phyloP scores from a whole-genome alignment of 2,113 vertebrate genomes.

The Eretmochelys imbricata region DNA sequence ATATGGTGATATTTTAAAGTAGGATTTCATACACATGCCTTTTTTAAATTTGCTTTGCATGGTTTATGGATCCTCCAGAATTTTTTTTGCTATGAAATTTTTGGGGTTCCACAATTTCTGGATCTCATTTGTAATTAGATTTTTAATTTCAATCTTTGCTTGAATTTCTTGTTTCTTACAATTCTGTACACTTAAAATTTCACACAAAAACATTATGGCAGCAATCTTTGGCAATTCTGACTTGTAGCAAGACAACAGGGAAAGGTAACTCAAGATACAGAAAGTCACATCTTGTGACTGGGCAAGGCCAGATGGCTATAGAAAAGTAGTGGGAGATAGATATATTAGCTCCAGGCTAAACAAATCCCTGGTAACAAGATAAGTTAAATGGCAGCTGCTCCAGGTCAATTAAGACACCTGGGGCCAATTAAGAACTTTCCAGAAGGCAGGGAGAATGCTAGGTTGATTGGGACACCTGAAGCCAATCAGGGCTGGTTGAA shows the following conservation, averaged over 20 bases:
- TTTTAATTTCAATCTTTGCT: background rate
- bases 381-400: too few species aligned
- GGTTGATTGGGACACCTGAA: too few species aligned
- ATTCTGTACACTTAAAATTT: background rate
- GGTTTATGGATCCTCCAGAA: background rate
- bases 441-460: too few species aligned
- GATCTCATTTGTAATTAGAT: background rate
- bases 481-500: too few species aligned
- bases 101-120: background rate
- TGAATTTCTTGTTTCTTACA: constrained; percentile 25
- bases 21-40: background rate
- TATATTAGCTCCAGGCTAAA: too few species aligned
- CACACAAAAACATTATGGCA: background rate
- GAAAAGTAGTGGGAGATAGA: too few species aligned
- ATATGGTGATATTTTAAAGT: background rate
- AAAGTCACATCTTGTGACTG: background rate
- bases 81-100: background rate
- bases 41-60: background rate
- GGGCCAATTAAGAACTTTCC: too few species aligned
- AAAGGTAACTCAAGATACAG: background rate
- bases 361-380: too few species aligned
- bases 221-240: background rate
- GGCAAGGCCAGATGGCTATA: too few species aligned
- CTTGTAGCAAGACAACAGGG: background rate
- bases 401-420: too few species aligned